Evolutionary conservation across 1,140 invertebrate species (phyloP), one percentile per base, ranked within the genome.

Genomic region (Battus philenor): DNA sequence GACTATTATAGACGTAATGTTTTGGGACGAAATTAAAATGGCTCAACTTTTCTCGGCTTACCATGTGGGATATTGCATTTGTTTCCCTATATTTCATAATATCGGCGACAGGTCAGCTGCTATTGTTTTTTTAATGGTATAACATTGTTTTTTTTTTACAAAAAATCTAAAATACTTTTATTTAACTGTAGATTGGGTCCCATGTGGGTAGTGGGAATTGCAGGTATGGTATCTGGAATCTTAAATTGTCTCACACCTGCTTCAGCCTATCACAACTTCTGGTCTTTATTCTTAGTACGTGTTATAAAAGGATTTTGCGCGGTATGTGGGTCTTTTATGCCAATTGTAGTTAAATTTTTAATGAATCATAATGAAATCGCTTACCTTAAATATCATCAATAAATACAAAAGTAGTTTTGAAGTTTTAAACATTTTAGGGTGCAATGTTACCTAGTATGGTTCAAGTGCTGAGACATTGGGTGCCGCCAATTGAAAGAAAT

Each of bases 381-480:
- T n/a, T n/a, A n/a, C n/a, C n/a, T n/a, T 27, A 27, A 9, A 27
- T 27, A 27, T 27, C 24, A 5, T 27, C 10, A 27, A n/a, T 24
- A 24, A 24, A 24, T 7, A 5, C n/a, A 24, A 5, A 7, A 24
- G 5, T 24, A 24, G n/a, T 24, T 24, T 24, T 54, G 31, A 44
- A 32, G 29, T 31, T 27, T 34, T 8, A 46, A 22, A 24, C 12
- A 52, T 29, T 51, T 22, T 54, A 91, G 90, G 90, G 89, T 12
- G 88, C 89, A 9, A 87, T 91, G 59, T 89, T 90, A 71, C 90
- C 90, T 9, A 89, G 89, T 31, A 81, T 90, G 55, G 89, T 91
- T 33, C 89, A 89, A 50, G 86, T 91, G 52, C 87, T 91, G 13
- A 88, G 90, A 1, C 80, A 89, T 62, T 91, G 90, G 90, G 89